Evolutionary conservation across 2,113 vertebrate species (phyloP), one percentile per base, ranked within the genome.

Genomic region (Struthidea cinerea): DNA sequence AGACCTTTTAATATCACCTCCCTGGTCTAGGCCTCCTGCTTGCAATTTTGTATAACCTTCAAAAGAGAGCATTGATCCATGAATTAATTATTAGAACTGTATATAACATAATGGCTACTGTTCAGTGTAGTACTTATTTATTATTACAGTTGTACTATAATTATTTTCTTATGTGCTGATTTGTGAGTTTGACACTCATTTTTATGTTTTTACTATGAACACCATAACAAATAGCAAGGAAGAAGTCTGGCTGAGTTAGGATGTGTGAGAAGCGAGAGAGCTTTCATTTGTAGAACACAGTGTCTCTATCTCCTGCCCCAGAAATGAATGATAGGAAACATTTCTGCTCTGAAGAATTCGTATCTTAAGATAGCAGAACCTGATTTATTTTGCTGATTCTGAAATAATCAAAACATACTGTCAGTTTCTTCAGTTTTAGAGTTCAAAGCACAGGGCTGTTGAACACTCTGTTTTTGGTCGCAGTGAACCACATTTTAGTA

Each of bases 41-140:
- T 90, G 44, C 42, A 49, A 3, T 89, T 92, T 94, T 95, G 33
- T 74, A 68, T 91, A 84, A 78, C 47, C 64, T 93, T 89, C 91
- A 81, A 82, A 86, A 52, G 59, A 67, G 60, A 81, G 35, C 68
- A 63, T 28, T 92, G 80, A 93, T 75, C 60, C 33, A 17, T 84
- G 33, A 92, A 63, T 61, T 90, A 89, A 67, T 92, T 59, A 77
- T 46, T 88, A 50, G 60, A 67, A 67, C 14, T 20, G 39, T 39
- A 67, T 42, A 37, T 56, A 78, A 15, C 11, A 11, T 10, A 42
- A 68, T 33, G 27, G 26, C 47, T 82, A 19, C 50, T 6, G 14
- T 47, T 80, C 39, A 23, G 16, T 67, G 35, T 59, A 26, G 19
- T 32, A 32, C 21, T 67, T 57, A 16, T 35, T 87, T 87, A 24